Base-by-base conservation (phyloP, 2,113 vertebrate species). In the Myxocyprinus asiaticus region DNA sequence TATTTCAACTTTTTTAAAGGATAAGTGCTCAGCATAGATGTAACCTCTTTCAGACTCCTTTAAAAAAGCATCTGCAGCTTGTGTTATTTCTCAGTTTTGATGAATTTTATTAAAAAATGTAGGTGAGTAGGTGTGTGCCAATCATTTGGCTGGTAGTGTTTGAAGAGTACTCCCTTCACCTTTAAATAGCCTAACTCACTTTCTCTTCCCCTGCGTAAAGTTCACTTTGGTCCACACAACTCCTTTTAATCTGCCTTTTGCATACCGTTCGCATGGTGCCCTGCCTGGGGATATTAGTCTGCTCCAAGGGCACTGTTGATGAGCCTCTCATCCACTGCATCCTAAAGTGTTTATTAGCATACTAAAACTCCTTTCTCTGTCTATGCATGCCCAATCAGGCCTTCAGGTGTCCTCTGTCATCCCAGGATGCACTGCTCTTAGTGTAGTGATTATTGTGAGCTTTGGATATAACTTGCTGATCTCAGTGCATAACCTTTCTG, bases 261-360 rank as follows among this genome's bases (percentile, higher is more conserved):
- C 61, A 72, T 77, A 22, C 14, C 77, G 15, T 72, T 66, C 65
- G 15, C 66, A n/a, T 43, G 53, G 64, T 12, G 17, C 51, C 67
- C 65, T 73, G 67, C 79, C 63, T 45, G 65, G 44, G 79, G 76
- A 81, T 64, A 68, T 79, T 48, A 53, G 44, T 64, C 69, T 72
- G 45, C 67, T 85, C 81, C 75, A 78, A 78, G 81, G 81, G 67
- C 77, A 65, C 74, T 82, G 77, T 82, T 82, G 77, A 84, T 77
- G 77, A 79, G 80, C 67, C 80, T 66, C 81, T 86, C 81, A 79
- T 77, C 66, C 71, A 15, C 79, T 6, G 79, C 82, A 74, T 78
- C 64, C 15, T 47, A 56, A 62, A 80, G 68, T 80, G 80, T 84
- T 84, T 80, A 86, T 86, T 77, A 59, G 80, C 82, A 79, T 82